Base-by-base conservation (phyloP, 2,888 invertebrate genomes). In the Apotomis turbidana region DNA sequence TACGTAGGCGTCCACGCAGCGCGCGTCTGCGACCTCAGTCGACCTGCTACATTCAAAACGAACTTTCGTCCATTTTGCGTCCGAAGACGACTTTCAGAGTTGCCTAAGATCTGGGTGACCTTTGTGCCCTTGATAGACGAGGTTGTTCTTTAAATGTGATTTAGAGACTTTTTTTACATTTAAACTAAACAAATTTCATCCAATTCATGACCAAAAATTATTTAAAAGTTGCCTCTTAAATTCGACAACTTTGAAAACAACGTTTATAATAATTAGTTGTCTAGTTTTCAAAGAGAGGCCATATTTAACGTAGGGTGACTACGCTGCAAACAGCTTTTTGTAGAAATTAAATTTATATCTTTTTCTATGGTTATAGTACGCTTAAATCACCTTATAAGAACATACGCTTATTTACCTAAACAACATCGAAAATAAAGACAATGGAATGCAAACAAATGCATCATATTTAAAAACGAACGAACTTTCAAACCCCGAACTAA, bases 1-100 rank as follows among this genome's bases (percentile, higher is more conserved):
- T 58, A 64, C 59, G 66, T 62, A 51, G 76, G 79, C 80, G 82
- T 79, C 81, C 80, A 79, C 79, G 80, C 80, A 78, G 76, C 77
- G 46, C 5, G 58, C 68, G 82, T 81, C 80, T 79, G 69, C 66
- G 76, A 81, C 78, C 78, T 68, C 64, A 27, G 6, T n/a, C 46
- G n/a, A 44, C 44, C 55, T 36, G 5, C 27, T 12, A 3, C 46
- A 41, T 46, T 46, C 44, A 8, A 44, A 64, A 41, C 36, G 44
- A 27, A 41, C 46, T 38, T 69, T 46, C 54, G 5, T 61, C n/a
- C 41, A 60, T 54, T 41, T 52, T 54, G n/a, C 27, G 60, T 61
- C 46, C 10, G 0, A 54, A 66, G 5, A 60, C 15, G n/a, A 55
- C 54, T 36, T 52, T 52, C 49, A 13, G n/a, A 38, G 46, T 46